Percentiles rank a stretch among this genome's conserved stretches.
Conservation (phyloP, 1,140 invertebrate species). For the Saccostrea echinata region DNA sequence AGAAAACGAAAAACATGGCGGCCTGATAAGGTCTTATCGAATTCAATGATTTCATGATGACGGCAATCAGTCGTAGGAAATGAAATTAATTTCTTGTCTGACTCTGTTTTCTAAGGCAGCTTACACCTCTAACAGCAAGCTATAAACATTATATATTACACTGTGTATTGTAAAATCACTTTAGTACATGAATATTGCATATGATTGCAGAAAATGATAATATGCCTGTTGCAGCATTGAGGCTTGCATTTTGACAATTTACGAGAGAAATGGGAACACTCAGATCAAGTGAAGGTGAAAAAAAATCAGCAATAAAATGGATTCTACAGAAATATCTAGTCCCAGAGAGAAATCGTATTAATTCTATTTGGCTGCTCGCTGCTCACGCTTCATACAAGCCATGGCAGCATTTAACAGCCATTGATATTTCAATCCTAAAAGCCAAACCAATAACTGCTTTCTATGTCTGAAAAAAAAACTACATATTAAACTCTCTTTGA, state of each 20-base stretch:
- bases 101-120: neutral
- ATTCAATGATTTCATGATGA: constrained; percentile 14
- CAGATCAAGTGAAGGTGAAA: neutral
- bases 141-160: neutral
- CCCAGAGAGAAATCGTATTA: neutral
- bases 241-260: neutral
- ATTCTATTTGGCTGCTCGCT: neutral
- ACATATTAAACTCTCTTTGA: neutral
- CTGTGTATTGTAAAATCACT: neutral
- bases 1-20: constrained; percentile 17
- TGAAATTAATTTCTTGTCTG: constrained; percentile 1
- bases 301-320: neutral
- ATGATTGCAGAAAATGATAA: neutral
- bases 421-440: no score
- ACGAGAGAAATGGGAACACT: neutral
- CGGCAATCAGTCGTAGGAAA: constrained; percentile 23
- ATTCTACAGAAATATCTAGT: neutral
- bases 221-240: neutral
- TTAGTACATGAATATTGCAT: constrained; percentile 10
- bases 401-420: no score
- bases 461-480: no score
- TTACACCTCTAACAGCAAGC: neutral
- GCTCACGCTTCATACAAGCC: neutral
- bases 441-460: no score
- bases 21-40: neutral